Evolutionary conservation across 1,140 invertebrate genomes (phyloP).

Genomic region (Zaprionus gabonicus): DNA sequence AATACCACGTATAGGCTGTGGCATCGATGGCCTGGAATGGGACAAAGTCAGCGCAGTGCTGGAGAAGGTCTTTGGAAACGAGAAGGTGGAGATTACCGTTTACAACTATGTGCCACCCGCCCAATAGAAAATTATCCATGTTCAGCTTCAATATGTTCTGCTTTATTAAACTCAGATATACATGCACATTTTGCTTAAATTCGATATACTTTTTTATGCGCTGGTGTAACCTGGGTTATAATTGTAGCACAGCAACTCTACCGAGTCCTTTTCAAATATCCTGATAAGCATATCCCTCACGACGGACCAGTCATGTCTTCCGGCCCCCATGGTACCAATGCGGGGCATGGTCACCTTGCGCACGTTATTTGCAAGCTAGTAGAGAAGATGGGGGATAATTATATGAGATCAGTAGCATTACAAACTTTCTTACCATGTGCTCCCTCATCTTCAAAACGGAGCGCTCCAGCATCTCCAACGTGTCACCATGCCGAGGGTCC

Average conservation of each 20-base stretch:
- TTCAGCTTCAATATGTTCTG: background rate
- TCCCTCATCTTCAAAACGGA: too few relatives aligned
- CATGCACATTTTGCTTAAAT: background rate
- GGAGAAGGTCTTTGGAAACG: slow-evolving; percentile 85
- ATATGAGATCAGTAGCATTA: too few relatives aligned
- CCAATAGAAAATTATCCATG: background rate
- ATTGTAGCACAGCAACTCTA: slow-evolving; percentile 85
- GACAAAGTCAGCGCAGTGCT: slow-evolving; percentile 85
- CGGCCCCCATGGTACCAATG: slow-evolving; percentile 79
- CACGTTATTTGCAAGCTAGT: slow-evolving; percentile 81
- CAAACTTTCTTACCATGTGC: background rate
- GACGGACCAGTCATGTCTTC: too few relatives aligned
- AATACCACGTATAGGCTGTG: slow-evolving; percentile 88
- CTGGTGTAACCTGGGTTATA: slow-evolving; percentile 55
- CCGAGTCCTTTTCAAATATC: slow-evolving; percentile 84
- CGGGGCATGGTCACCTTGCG: slow-evolving; percentile 86
- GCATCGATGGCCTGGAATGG: slow-evolving; percentile 88
- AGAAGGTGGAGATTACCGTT: slow-evolving; percentile 85
- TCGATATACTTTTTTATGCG: slow-evolving; percentile 11
- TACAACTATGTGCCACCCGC: slow-evolving; percentile 85
- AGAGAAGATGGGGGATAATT: background rate
- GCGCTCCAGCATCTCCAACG: too few relatives aligned
- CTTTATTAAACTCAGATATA: slow-evolving; percentile 5
- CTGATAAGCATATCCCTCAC: slow-evolving; percentile 85
- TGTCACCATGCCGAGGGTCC: too few relatives aligned